Base-by-base conservation (phyloP, 1,140 invertebrate species). In the Arion vulgaris region DNA sequence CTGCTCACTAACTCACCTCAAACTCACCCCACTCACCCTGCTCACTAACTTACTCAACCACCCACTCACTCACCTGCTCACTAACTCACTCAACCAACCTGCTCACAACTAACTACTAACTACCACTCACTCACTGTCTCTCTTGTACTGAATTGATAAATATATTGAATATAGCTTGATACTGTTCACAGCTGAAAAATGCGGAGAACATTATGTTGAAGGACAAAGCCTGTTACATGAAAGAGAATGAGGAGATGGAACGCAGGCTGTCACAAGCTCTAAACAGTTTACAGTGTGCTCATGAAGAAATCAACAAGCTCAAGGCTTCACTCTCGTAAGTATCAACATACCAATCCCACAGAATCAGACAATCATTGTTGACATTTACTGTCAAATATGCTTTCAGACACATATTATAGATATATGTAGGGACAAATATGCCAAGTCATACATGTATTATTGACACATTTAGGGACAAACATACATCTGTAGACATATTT, bases 171-270 rank as follows among this genome's bases (percentile, higher is more conserved):
- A 57, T 57, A 4, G 9, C 53, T 23, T n/a, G 53, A 57, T 19
- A n/a, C 17, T 32, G 57, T 66, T 17, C 28, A 32, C 62, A 91
- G 90, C 82, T 91, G n/a, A 86, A 85, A 9, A 84, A 83, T 4
- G 39, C 87, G 32, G 90, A 91, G 81, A 88, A 89, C 51, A 85
- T 88, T 84, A 79, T 89, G 53, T 79, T 89, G 79, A 86, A 85
- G 68, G 87, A 87, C 28, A 88, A 89, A 77, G 77, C 86, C 15
- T 85, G 85, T 32, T 87, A 82, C 71, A 87, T 88, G 86, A 86
- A 83, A 68, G 89, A 91, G 78, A 73, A 83, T n/a, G 87, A 89
- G 75, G 85, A 84, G 15, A 72, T 87, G 69, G 88, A 90, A 71
- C 86, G 79, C 32, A 0, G 71, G 9, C n/a, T 81, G 28, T 34